Conservation (phyloP, 2,113 vertebrate genomes). For the Mus musculus region GRCm39 chr13:42375501-42376000, state of each 20-base stretch:
- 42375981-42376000: background rate
- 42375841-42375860: background rate
- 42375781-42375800: background rate
- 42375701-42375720: background rate
- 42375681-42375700: background rate
- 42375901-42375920: background rate
- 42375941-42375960: background rate
- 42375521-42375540: background rate
- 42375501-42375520: background rate
- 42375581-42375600: background rate
- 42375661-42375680: background rate
- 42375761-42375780: background rate
- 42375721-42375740: too few relatives aligned
- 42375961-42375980: background rate
- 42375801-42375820: background rate
- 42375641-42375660: background rate
- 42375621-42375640: background rate
- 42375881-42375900: background rate
- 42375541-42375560: background rate
- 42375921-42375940: background rate
- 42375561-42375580: background rate
- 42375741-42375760: background rate
- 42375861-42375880: background rate
- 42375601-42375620: background rate
- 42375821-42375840: background rate